Evolutionary conservation across 2,888 invertebrate genomes (phyloP).

Genomic region (Trisateles emortualis): DNA sequence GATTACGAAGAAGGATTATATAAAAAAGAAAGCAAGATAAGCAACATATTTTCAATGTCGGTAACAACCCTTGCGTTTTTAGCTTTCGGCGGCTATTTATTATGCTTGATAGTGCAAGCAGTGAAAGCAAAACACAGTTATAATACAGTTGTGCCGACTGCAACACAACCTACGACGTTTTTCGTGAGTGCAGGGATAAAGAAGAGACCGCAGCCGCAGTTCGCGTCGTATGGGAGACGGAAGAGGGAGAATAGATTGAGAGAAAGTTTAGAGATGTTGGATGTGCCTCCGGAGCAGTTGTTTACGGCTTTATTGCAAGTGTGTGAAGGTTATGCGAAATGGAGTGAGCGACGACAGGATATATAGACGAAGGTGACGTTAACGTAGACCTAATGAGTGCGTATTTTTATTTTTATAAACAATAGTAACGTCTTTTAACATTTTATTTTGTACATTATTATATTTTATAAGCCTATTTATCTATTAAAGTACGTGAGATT

Average conservation of each 20-base stretch:
- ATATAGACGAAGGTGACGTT: neutral
- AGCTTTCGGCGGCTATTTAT: conserved; percentile 94
- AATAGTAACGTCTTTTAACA: no score
- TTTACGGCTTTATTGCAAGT: conserved; percentile 82
- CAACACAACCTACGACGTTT: conserved; percentile 67
- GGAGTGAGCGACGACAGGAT: conserved; percentile 61
- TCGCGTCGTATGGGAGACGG: conserved; percentile 71
- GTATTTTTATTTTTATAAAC: neutral
- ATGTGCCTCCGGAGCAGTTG: conserved; percentile 77
- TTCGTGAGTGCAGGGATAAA: conserved; percentile 75
- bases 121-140: conserved; percentile 88
- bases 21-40: conserved; percentile 88
- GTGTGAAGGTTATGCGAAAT: conserved; percentile 87
- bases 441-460: no score
- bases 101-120: conserved; percentile 92
- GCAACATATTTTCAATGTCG: conserved; percentile 92
- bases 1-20: conserved; percentile 81
- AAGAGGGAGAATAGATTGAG: conserved; percentile 58
- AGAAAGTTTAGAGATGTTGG: conserved; percentile 55
- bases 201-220: conserved; percentile 77
- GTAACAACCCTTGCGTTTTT: conserved; percentile 93
- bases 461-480: no score
- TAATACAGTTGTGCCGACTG: conserved; percentile 54
- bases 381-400: neutral
- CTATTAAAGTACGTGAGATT: neutral